A percentile compares a stretch with the other conserved stretches of the same genome.
Conservation (phyloP, 2,888 invertebrate genomes). For the Chouioia cunea region DNA sequence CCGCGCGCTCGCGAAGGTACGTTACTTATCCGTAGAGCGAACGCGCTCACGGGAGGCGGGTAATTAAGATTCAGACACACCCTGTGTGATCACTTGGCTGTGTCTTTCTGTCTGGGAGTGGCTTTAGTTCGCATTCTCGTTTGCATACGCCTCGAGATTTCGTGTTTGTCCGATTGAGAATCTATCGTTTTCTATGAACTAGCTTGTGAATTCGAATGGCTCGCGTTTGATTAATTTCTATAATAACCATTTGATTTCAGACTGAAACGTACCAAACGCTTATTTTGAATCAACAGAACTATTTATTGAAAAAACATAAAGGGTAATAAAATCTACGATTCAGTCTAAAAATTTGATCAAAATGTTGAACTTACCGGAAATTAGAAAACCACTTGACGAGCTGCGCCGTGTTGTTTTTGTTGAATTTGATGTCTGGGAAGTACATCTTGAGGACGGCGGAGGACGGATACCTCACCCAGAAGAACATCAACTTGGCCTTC, state of each 20-base stretch:
- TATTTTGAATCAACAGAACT: no score
- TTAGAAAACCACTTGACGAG: constrained; percentile 99
- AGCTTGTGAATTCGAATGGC: constrained; percentile 26
- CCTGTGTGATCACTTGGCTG: constrained; percentile 60
- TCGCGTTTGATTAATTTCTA: background rate
- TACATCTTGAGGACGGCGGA: constrained; percentile 99
- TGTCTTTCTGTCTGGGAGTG: constrained; percentile 36
- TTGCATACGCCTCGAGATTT: constrained; percentile 55
- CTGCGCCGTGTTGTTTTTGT: constrained; percentile 99
- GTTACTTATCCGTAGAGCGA: constrained; percentile 6
- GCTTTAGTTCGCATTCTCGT: constrained; percentile 52
- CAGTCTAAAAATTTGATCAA: no score
- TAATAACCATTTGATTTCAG: no score
- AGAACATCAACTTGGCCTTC: constrained; percentile 99
- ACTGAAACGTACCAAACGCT: no score
- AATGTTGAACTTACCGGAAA: constrained; percentile 82
- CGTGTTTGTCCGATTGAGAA: background rate
- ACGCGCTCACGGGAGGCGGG: constrained; percentile 53
- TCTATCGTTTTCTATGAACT: background rate
- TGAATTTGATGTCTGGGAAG: constrained; percentile 99
- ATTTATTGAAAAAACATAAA: no score
- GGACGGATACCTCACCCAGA: constrained; percentile 99
- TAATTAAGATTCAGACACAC: constrained; percentile 69
- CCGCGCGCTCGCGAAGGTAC: background rate
- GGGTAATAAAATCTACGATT: no score